Conservation (phyloP, 2,113 vertebrate genomes). For the Notarius quadriscutis region DNA sequence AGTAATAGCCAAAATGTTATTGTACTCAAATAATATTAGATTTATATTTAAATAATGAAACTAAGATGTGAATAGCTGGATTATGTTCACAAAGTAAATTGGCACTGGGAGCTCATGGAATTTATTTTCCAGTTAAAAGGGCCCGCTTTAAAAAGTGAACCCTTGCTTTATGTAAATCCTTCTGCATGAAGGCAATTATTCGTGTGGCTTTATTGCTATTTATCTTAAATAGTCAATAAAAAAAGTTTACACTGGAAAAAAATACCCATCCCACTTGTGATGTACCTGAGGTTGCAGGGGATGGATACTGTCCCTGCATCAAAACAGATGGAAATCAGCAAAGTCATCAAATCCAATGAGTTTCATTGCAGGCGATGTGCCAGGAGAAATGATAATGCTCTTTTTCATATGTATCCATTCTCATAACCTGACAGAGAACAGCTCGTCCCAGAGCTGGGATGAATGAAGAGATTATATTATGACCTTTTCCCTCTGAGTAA, state of each 20-base stretch:
- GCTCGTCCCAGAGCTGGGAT: not conserved
- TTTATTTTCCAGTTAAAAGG: not conserved
- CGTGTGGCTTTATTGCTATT: not conserved
- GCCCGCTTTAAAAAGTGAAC: not conserved
- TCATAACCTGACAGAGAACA: constrained; percentile 16
- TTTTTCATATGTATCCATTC: constrained; percentile 21
- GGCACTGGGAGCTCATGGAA: not conserved
- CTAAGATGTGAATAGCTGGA: not conserved
- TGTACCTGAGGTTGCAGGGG: not conserved
- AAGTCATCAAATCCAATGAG: constrained; percentile 12
- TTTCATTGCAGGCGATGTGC: constrained; percentile 6
- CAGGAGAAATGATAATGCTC: constrained; percentile 26
- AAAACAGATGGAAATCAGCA: constrained; percentile 17
- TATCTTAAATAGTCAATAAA: not conserved
- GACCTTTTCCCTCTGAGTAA: constrained; percentile 18
- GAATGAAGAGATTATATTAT: constrained; percentile 29
- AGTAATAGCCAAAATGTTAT: not conserved
- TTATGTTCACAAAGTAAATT: constrained; percentile 7
- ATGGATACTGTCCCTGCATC: not conserved
- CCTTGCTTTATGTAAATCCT: not conserved
- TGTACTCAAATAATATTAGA: not conserved
- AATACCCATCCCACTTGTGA: not conserved
- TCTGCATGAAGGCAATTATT: not conserved
- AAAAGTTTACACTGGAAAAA: not conserved
- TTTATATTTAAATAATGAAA: not conserved